These are phyloP conservation scores for Himantopus leucocephalus DNA, from an alignment of 2,113 vertebrate genomes.

Conservation along the genomic window DNA sequence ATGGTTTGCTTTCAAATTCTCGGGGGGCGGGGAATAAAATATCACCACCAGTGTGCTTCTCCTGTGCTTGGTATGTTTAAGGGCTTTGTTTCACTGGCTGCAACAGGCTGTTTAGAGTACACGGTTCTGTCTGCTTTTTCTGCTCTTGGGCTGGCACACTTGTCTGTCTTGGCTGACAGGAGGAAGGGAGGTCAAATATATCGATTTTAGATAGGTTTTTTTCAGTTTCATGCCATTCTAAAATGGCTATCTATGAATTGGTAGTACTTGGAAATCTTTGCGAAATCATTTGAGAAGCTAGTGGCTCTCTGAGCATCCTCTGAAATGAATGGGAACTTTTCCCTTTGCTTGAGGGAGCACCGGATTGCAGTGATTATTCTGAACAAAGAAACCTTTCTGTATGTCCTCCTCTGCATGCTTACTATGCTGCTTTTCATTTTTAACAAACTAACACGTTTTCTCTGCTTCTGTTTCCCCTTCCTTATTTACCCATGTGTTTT, in stretches of 20 bases:
- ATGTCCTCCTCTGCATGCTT: conserved; percentile 21
- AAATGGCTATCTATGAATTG: not conserved
- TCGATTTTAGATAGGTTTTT: not conserved
- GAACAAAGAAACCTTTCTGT: not conserved
- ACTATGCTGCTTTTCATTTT: conserved; percentile 22
- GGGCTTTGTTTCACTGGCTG: not conserved
- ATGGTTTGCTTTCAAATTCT: not conserved
- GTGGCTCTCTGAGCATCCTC: not conserved
- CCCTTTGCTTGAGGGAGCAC: not conserved
- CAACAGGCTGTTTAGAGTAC: not conserved
- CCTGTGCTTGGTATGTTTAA: not conserved
- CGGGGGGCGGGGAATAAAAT: not conserved
- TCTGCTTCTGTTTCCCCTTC: conserved; percentile 56
- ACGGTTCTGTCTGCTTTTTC: not conserved
- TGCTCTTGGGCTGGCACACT: not conserved
- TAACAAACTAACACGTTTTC: conserved; percentile 71
- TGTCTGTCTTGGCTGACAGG: not conserved
- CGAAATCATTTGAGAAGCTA: not conserved
- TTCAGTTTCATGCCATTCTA: not conserved
- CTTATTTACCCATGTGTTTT: conserved; percentile 52
- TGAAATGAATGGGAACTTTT: not conserved
- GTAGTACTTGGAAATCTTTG: not conserved
- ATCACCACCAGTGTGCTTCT: not conserved
- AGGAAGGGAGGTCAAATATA: not conserved
- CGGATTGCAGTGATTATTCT: not conserved